phyloP scores from a whole-genome alignment of 2,797 vertebrate genomes.

The Meriones psammophilus region DNA sequence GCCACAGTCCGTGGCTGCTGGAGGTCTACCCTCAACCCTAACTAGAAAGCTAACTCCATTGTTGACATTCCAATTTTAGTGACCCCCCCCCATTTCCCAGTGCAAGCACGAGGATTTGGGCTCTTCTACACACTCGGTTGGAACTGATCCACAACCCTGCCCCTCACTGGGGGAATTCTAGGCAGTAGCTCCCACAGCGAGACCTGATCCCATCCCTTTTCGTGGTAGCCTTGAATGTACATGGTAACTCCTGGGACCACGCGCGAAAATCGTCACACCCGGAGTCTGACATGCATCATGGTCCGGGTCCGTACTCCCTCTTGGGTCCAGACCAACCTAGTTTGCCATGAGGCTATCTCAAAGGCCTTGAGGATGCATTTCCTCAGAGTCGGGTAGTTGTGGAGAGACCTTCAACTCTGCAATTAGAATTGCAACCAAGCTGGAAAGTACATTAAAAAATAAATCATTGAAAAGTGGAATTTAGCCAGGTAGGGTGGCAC shows the following conservation, averaged over 20 bases:
- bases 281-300: background rate
- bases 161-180: background rate
- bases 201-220: background rate
- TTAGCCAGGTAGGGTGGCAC: too few relatives aligned
- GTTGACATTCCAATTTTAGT: background rate
- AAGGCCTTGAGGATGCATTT: too few relatives aligned
- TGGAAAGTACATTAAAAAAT: background rate
- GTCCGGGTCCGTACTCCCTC: background rate
- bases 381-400: accelerated
- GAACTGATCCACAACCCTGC: background rate
- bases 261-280: too few relatives aligned
- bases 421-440: background rate
- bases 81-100: background rate
- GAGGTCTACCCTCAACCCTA: background rate
- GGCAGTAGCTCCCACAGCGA: background rate
- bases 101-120: accelerated
- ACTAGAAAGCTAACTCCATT: background rate
- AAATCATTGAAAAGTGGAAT: background rate
- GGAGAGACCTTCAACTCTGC: background rate
- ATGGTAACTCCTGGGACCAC: background rate
- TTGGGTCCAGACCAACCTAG: background rate
- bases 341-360: background rate
- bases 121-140: background rate
- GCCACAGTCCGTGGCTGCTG: background rate
- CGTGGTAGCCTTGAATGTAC: background rate